Evolutionary conservation across 2,888 invertebrate genomes (phyloP).

Genomic region (Drosophila prolongata): DNA sequence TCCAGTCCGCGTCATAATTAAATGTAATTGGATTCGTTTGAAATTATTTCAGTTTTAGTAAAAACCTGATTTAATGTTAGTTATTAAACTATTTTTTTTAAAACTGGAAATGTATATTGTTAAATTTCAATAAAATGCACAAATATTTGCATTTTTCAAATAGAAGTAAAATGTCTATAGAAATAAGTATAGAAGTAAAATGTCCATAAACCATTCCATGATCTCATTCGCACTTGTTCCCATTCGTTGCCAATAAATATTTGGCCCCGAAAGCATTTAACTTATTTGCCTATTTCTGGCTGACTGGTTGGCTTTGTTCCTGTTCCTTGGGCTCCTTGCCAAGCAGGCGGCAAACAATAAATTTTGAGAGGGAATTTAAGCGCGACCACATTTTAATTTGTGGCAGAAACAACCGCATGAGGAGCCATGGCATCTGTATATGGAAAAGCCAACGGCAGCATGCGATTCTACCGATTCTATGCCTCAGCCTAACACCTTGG

Average conservation of each 20-base stretch:
- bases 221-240: slow-evolving; percentile 28
- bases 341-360: slow-evolving; percentile 71
- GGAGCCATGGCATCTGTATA: slow-evolving; percentile 6
- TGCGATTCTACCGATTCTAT: slow-evolving; percentile 16
- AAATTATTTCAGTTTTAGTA: neutral
- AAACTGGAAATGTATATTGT: neutral
- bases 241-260: slow-evolving; percentile 39
- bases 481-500: slow-evolving; percentile 61
- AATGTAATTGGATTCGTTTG: neutral
- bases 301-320: slow-evolving; percentile 41
- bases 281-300: slow-evolving; percentile 50
- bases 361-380: slow-evolving; percentile 64
- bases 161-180: too few species aligned
- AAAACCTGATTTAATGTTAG: neutral
- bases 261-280: slow-evolving; percentile 45
- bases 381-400: slow-evolving; percentile 78
- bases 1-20: neutral
- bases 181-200: neutral
- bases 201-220: slow-evolving; percentile 18
- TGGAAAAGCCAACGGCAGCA: slow-evolving; percentile 11
- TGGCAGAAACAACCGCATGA: slow-evolving; percentile 54
- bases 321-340: slow-evolving; percentile 40
- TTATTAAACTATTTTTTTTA: neutral
- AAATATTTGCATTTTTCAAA: too few species aligned
- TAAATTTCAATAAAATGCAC: too few species aligned